Evolutionary conservation across 92 coral and sea anemone genomes (phyloP).

Genomic region (Parazoanthus swiftii): DNA sequence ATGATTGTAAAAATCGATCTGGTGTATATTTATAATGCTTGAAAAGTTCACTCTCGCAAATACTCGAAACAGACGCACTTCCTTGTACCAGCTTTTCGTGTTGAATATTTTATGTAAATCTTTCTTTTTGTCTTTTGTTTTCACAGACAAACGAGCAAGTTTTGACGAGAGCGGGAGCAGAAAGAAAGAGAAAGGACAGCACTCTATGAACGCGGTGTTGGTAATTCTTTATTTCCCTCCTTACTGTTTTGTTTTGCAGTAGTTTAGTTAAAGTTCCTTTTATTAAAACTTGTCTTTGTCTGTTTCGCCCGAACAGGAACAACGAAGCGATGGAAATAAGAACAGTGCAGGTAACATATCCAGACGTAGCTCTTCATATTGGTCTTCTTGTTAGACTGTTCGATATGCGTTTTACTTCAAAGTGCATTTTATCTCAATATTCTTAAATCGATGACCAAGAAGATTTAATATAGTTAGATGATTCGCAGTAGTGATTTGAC

Average conservation of each 20-base stretch:
- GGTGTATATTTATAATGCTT: not conserved
- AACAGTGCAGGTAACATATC: slow-evolving; percentile 20
- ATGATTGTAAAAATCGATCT: not conserved
- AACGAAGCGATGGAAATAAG: slow-evolving; percentile 1
- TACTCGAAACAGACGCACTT: not conserved
- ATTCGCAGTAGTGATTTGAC: not conserved
- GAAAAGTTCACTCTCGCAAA: not conserved
- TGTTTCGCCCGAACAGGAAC: slow-evolving; percentile 20
- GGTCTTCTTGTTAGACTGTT: not conserved
- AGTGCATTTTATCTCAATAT: not conserved
- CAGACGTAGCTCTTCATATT: not conserved
- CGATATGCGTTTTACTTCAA: not conserved
- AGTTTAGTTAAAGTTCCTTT: not conserved
- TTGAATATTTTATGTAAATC: slow-evolving; percentile 58
- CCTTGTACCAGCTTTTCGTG: slow-evolving; percentile 43
- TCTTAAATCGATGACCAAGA: not conserved
- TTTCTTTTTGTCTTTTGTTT: slow-evolving; percentile 33
- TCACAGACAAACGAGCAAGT: slow-evolving; percentile 45
- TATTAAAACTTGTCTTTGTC: not conserved
- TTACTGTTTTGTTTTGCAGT: not conserved
- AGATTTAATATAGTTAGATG: not conserved
- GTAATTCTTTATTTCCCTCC: not conserved
- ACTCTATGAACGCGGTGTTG: slow-evolving; percentile 28
- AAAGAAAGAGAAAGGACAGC: not conserved
- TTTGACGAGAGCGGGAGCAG: slow-evolving; percentile 22